These are phyloP conservation scores for Drosophila lini DNA, from an alignment of 1,140 invertebrate genomes.

Conservation along the genomic window DNA sequence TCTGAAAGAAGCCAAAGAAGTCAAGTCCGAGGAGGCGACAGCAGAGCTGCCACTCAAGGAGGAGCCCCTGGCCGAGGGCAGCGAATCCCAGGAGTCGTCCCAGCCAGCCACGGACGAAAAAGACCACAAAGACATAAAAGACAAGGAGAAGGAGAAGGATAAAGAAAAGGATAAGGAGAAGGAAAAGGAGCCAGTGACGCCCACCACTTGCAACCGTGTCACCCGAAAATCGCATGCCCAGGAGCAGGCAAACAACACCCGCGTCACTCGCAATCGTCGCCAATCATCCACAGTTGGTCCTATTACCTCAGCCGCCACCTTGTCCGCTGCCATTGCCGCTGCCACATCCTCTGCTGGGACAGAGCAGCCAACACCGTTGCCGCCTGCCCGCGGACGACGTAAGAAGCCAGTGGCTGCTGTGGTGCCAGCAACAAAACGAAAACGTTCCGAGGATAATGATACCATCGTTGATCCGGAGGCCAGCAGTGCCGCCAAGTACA, in stretches of 20 bases:
- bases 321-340: conserved; percentile 36
- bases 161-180: conserved; percentile 27
- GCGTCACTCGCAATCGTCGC: conserved; percentile 73
- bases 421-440: conserved; percentile 59
- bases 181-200: conserved; percentile 35
- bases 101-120: conserved; percentile 41
- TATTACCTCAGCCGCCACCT: conserved; percentile 6
- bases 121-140: conserved; percentile 72
- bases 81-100: conserved; percentile 19
- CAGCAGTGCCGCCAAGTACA: conserved; percentile 49
- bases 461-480: conserved; percentile 10
- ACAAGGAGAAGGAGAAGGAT: conserved; percentile 49
- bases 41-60: conserved; percentile 38
- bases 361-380: conserved; percentile 35
- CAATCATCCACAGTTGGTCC: conserved; percentile 53
- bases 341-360: conserved; percentile 13
- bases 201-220: conserved; percentile 61
- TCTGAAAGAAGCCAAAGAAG: conserved; percentile 72
- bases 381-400: conserved; percentile 40
- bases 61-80: conserved; percentile 27
- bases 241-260: conserved; percentile 69
- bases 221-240: conserved; percentile 80
- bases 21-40: conserved; percentile 38
- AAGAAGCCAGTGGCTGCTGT: conserved; percentile 18
- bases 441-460: conserved; percentile 61